Conservation (phyloP, 2,113 vertebrate species). For the Sapayoa aenigma region DNA sequence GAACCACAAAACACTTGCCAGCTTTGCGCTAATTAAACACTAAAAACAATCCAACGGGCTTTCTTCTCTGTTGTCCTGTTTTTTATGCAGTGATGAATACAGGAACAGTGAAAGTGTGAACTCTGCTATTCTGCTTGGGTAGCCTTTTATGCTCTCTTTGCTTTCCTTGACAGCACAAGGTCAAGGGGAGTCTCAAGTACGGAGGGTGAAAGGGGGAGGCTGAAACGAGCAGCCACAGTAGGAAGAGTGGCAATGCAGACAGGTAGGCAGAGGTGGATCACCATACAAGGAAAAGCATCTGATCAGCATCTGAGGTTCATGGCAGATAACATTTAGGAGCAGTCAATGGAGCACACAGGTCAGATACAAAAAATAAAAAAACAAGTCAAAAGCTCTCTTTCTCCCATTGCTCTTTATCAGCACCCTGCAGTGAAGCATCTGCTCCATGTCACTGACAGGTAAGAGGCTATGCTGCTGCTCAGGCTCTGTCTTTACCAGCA, state of each 20-base stretch:
- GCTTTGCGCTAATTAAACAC: not conserved
- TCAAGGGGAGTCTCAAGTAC: fast-evolving
- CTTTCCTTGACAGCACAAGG: not conserved
- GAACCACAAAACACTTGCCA: not conserved
- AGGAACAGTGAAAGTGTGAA: not conserved
- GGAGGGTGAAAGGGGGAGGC: not conserved
- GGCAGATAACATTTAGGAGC: not conserved
- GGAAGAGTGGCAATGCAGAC: not conserved
- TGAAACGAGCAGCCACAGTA: not conserved
- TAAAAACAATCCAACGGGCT: not conserved
- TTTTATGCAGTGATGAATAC: not conserved
- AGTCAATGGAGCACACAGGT: not conserved
- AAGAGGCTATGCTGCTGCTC: not conserved
- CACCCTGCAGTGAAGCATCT: not conserved
- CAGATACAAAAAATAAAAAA: not conserved
- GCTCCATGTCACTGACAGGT: not conserved
- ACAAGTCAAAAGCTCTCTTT: not conserved
- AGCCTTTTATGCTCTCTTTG: not conserved
- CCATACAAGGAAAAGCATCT: not conserved
- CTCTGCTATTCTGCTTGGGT: not conserved
- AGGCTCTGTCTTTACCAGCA: not conserved
- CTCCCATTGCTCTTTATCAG: not conserved
- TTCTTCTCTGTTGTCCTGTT: not conserved
- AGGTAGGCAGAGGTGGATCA: not conserved
- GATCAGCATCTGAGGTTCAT: not conserved